Base-by-base conservation (phyloP, 1,140 invertebrate genomes). In the Zaprionus vittiger region DNA sequence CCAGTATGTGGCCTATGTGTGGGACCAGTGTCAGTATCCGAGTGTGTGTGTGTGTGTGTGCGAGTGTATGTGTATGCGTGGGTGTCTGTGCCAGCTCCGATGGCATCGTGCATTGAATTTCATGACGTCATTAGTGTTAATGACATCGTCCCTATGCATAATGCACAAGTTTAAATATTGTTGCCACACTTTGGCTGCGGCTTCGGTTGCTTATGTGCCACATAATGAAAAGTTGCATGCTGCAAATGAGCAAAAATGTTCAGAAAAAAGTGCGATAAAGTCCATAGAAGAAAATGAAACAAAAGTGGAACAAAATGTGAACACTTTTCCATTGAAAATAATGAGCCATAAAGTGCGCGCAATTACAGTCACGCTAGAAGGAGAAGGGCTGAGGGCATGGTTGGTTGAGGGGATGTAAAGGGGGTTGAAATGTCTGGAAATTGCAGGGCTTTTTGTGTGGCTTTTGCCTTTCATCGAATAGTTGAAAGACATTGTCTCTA, bases 61-160 rank as follows among this genome's bases (percentile, higher is more conserved):
- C 22, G 66, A 55, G 63, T 34, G 47, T n/a, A 20, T 20, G 20
- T 17, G 55, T 15, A 15, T 59, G 31, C 28, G 47, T 59, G 52
- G 15, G 20, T 38, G 47, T 70, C 57, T 28, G 59, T 44, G 47
- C 12, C 34, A 61, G 62, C 56, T 67, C 69, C 26, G 14, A 49
- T 76, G 26, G 81, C 64, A 49, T 54, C 62, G 66, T 59, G 82
- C 82, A 84, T 84, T 81, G 70, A 81, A 73, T 84, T 86, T 85
- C 82, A 86, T 84, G 82, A 85, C 82, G 83, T 84, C 82, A 79
- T 84, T 84, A 84, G 82, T 80, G 82, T 78, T 84, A 84, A 84
- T 84, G 82, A 77, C 82, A 68, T 77, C 69, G 77, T 73, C 49
- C 64, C 54, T 76, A 83, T 83, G 81, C 81, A 83, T 83, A 67